Evolutionary conservation across 2,888 invertebrate genomes (phyloP), one percentile per base, ranked within the genome.

Genomic region (Ectemnius lituratus): DNA sequence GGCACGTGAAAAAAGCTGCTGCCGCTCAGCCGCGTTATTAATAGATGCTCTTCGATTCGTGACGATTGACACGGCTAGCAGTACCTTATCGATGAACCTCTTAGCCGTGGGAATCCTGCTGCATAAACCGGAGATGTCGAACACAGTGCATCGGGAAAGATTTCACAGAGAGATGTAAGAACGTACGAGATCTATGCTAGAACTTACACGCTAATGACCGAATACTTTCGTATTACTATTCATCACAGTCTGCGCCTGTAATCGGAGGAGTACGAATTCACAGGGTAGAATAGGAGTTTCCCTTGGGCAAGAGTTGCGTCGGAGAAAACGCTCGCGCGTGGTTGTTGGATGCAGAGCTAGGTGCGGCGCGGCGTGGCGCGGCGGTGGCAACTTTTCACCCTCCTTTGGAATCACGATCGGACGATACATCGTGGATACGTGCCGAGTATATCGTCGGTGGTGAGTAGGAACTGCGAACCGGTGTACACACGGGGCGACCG

Each of bases 371-470:
- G n/a, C 52, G 45, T 14, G 69, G 23, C 79, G 67, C 76, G 74
- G 69, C 80, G 74, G 75, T 75, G 83, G 81, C 83, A 85, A 85
- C 79, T 84, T 85, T 81, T 70, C 78, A 75, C 74, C 79, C 76
- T 82, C 80, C 78, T 78, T 78, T 81, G 83, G 82, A 79, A 86
- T 86, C 85, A 86, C 86, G 86, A 84, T 82, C 85, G 80, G 80
- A 84, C 84, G 84, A 85, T 85, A 83, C 86, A 86, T 86, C 77
- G 86, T 78, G 63, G 67, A 72, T 82, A 86, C 86, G 86, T 86
- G 86, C 82, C 69, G 61, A 57, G 86, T 83, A 84, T 86, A 81
- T 83, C 78, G 80, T 11, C 37, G 37, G 3, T 37, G 37, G 37
- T 37, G 37, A 37, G 37, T 37, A 37, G 3, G 37, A 37, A 11